Percentiles rank a stretch among this genome's conserved stretches.
Evolutionary conservation across 2,888 invertebrate genomes (phyloP).

Genomic region (Orthosia cruda): DNA sequence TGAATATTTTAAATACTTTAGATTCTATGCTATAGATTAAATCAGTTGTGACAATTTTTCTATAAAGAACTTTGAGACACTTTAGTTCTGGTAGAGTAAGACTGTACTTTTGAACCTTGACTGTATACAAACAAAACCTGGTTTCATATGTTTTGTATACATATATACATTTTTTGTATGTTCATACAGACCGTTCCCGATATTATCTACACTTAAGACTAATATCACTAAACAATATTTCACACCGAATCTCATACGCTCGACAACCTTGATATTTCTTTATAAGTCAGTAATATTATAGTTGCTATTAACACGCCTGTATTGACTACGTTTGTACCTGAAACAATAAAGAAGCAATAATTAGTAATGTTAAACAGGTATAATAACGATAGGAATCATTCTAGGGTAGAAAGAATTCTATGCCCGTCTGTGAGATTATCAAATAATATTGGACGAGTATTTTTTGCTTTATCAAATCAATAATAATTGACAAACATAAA

Average conservation of each 20-base stretch:
- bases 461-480: too few relatives aligned
- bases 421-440: too few relatives aligned
- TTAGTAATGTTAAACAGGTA: background rate
- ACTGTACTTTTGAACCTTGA: too few relatives aligned
- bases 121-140: constrained; percentile 29
- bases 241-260: constrained; percentile 88
- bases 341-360: constrained; percentile 71
- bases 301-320: constrained; percentile 73
- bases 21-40: too few relatives aligned
- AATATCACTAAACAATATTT: constrained; percentile 86
- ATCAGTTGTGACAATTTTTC: too few relatives aligned
- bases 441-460: too few relatives aligned
- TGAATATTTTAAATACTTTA: too few relatives aligned
- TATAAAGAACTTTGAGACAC: too few relatives aligned
- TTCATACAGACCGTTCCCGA: constrained; percentile 72
- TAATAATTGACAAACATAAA: too few relatives aligned
- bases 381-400: background rate
- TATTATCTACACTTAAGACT: constrained; percentile 85
- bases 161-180: constrained; percentile 63
- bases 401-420: too few relatives aligned
- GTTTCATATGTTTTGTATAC: constrained; percentile 53
- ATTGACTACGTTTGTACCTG: constrained; percentile 81
- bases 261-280: constrained; percentile 81
- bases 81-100: too few relatives aligned
- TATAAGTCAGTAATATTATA: constrained; percentile 78